Conservation (phyloP, 2,113 vertebrate genomes). For the Budorcas taxicolor region DNA sequence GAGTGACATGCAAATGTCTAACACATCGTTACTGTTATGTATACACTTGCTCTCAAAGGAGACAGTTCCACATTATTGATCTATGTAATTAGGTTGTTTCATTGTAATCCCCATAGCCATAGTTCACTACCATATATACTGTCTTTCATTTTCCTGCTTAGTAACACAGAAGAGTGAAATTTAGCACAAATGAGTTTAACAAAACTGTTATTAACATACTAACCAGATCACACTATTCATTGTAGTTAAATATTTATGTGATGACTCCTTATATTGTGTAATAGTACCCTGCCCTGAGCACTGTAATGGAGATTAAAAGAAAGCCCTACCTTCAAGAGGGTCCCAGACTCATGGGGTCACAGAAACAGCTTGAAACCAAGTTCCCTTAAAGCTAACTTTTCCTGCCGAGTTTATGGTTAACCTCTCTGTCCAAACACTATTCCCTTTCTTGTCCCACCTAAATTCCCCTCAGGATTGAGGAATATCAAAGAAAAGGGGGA, state of each 20-base stretch:
- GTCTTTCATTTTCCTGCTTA: not conserved
- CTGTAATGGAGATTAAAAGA: not conserved
- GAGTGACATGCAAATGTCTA: not conserved
- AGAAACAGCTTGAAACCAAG: not conserved
- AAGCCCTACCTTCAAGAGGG: not conserved
- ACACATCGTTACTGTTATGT: not conserved
- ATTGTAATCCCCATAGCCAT: not conserved
- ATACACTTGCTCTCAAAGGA: not conserved
- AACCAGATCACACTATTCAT: not conserved
- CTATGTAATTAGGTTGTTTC: not conserved
- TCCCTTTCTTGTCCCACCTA: not conserved
- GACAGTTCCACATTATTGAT: not conserved
- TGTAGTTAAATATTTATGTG: constrained; percentile 28
- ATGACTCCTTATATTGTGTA: not conserved
- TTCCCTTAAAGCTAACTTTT: not conserved
- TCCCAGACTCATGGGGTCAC: not conserved
- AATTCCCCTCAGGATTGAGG: not conserved
- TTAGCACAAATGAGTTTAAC: not conserved
- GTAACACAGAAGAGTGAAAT: not conserved
- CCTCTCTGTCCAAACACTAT: not conserved
- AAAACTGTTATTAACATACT: constrained; percentile 23
- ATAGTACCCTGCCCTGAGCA: not conserved
- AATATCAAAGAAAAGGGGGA: not conserved
- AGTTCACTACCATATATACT: not conserved
- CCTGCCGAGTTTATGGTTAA: not conserved